Percentiles rank a stretch among this genome's conserved stretches.
phyloP scores from a whole-genome alignment of 2,888 invertebrate genomes.

The Heteromurus nitidus region DNA sequence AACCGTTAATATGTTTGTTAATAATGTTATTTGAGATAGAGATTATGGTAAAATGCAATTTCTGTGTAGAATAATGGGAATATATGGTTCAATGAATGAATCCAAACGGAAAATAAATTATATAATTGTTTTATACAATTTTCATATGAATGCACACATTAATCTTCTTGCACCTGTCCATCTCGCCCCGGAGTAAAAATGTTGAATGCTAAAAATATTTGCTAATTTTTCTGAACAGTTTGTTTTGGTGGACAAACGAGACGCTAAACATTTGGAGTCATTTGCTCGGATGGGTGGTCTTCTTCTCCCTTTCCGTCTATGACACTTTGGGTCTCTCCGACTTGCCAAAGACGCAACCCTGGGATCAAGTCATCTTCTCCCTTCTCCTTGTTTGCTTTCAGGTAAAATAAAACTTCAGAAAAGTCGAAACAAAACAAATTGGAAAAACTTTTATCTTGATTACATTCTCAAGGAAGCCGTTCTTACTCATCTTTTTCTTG shows the following conservation, averaged over 20 bases:
- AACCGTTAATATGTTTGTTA: not conserved
- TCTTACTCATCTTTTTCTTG: slow-evolving; percentile 75
- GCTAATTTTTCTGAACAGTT: slow-evolving; percentile 78
- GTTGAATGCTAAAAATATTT: not conserved
- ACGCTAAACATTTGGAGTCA: slow-evolving; percentile 99
- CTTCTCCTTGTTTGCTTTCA: slow-evolving; percentile 90
- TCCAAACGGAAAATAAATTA: no score
- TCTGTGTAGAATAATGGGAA: no score
- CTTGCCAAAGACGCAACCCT: slow-evolving; percentile 72
- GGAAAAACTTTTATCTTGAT: not conserved
- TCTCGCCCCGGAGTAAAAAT: not conserved
- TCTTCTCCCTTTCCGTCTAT: slow-evolving; percentile 88
- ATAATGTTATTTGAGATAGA: no score
- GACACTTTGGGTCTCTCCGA: slow-evolving; percentile 85
- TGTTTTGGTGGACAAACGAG: slow-evolving; percentile 98
- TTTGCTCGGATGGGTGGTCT: slow-evolving; percentile 88
- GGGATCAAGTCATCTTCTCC: slow-evolving; percentile 90
- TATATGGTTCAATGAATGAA: no score
- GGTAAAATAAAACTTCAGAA: slow-evolving; percentile 77
- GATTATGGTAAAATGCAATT: no score
- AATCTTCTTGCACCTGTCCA: not conserved
- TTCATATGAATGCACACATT: not conserved
- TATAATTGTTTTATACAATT: not conserved
- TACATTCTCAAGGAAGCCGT: not conserved
- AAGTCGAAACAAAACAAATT: not conserved